Percentiles rank a stretch among this genome's conserved stretches.
Conservation (phyloP, 2,113 vertebrate species). For the Ptilorrhoa leucosticta region DNA sequence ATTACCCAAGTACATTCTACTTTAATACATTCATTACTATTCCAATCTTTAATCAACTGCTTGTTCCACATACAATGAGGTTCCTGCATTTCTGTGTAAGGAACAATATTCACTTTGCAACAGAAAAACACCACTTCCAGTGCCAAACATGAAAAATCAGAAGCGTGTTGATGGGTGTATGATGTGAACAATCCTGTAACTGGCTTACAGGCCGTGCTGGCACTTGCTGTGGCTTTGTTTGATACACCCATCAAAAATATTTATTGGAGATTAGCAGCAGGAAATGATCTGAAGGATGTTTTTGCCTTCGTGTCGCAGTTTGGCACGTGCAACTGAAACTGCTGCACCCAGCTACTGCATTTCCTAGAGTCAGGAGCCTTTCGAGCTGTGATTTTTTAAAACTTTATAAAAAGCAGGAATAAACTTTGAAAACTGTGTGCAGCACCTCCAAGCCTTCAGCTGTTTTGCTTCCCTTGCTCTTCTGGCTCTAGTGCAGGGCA, state of each 20-base stretch:
- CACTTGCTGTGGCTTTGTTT: neutral
- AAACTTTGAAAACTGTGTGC: neutral
- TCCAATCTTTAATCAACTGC: conserved; percentile 41
- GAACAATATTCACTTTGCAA: neutral
- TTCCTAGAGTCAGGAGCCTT: neutral
- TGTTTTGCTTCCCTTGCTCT: neutral
- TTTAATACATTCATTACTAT: conserved; percentile 51
- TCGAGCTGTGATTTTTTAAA: neutral
- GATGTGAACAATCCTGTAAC: neutral
- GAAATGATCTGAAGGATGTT: neutral
- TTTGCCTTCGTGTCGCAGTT: neutral
- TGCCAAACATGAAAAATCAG: neutral
- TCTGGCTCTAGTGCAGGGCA: neutral
- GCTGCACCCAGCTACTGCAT: neutral
- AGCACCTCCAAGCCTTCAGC: neutral
- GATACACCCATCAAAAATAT: neutral
- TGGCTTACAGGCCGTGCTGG: neutral
- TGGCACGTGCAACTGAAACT: neutral
- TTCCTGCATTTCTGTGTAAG: neutral
- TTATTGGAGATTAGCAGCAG: neutral
- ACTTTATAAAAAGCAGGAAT: neutral
- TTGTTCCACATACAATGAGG: neutral
- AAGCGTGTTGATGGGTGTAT: neutral
- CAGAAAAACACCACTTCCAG: neutral
- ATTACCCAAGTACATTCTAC: conserved; percentile 39